These are phyloP conservation scores for Phyto melanocephala DNA, from an alignment of 2,888 invertebrate genomes.

Conservation along the genomic window DNA sequence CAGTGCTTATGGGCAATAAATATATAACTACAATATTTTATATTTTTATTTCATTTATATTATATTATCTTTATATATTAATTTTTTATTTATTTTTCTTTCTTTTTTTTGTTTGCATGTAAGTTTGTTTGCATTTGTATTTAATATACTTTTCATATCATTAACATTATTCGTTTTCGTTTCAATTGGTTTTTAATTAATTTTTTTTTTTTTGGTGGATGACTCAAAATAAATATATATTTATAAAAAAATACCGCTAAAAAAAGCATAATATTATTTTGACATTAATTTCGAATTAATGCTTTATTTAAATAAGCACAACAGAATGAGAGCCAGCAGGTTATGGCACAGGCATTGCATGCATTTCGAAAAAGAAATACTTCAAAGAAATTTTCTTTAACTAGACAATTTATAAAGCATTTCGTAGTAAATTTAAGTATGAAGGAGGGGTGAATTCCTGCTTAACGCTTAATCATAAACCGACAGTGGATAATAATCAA, in stretches of 20 bases:
- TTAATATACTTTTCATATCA: not conserved
- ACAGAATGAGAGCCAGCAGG: not conserved
- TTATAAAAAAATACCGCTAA: not conserved
- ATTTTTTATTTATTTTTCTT: slow-evolving; percentile 57
- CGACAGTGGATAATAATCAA: no score
- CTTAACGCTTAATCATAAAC: no score
- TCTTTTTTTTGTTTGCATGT: slow-evolving; percentile 29
- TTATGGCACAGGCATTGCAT: no score
- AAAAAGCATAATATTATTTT: slow-evolving; percentile 17
- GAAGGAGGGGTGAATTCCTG: no score
- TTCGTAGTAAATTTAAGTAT: no score
- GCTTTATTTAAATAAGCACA: not conserved
- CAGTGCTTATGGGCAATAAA: slow-evolving; percentile 58
- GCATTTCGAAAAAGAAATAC: not conserved
- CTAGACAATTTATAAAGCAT: no score
- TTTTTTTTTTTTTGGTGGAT: slow-evolving; percentile 11
- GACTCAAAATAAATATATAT: not conserved
- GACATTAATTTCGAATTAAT: not conserved
- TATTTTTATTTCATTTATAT: slow-evolving; percentile 15
- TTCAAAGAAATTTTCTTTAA: no score
- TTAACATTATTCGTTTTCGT: slow-evolving; percentile 11
- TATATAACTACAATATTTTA: slow-evolving; percentile 58
- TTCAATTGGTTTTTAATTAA: not conserved
- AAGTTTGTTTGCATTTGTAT: not conserved
- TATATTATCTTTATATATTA: slow-evolving; percentile 48